Conservation (phyloP, 2,113 vertebrate genomes). For the Ailuropoda melanoleuca region DNA sequence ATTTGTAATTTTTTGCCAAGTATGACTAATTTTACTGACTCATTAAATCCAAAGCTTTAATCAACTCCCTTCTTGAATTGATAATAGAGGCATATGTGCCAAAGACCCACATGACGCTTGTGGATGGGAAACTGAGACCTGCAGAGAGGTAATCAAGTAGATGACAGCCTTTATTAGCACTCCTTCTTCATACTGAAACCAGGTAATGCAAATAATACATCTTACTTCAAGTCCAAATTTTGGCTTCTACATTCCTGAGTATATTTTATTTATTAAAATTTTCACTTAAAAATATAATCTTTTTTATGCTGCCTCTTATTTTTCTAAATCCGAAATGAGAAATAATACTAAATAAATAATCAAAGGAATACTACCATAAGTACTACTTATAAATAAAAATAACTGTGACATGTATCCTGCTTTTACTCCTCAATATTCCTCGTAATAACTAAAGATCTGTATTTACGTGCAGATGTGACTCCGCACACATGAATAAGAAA, state of each 20-base stretch:
- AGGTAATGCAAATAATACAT: background rate
- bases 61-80: rapidly evolving
- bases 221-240: background rate
- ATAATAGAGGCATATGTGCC: background rate
- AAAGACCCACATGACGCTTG: background rate
- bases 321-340: background rate
- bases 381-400: background rate
- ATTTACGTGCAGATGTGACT: background rate
- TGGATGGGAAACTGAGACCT: background rate
- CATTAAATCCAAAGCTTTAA: background rate
- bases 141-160: background rate
- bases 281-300: background rate
- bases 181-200: background rate
- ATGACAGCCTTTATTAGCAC: background rate
- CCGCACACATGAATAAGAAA: background rate
- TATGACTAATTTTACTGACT: background rate
- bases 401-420: background rate
- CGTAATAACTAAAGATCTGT: background rate
- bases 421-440: background rate
- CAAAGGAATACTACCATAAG: background rate
- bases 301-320: background rate
- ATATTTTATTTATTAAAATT: background rate
- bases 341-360: background rate
- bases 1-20: background rate
- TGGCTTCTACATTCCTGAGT: background rate